phyloP scores from a whole-genome alignment of 2,888 invertebrate species.

The Tanytarsus gracilentus region DNA sequence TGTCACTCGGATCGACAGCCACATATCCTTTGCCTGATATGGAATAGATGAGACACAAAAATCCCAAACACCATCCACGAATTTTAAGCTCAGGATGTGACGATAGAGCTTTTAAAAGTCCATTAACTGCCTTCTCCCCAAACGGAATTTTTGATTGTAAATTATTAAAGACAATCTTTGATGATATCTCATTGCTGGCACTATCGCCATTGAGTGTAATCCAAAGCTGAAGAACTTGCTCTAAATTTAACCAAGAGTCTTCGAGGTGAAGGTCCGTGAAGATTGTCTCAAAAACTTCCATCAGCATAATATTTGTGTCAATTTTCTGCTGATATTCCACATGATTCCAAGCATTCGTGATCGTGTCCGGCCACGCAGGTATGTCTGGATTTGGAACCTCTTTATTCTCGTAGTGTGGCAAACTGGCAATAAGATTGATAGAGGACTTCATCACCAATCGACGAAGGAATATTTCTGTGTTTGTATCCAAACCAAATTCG shows the following conservation, averaged over 20 bases:
- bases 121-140: conserved; percentile 54
- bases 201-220: conserved; percentile 65
- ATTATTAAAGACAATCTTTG: conserved; percentile 43
- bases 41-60: conserved; percentile 60
- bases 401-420: conserved; percentile 40
- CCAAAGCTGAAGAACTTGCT: conserved; percentile 79
- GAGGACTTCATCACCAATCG: conserved; percentile 58
- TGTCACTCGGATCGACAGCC: conserved; percentile 30
- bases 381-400: conserved; percentile 40
- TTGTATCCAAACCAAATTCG: conserved; percentile 68
- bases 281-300: conserved; percentile 58
- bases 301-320: conserved; percentile 52
- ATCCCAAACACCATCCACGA: conserved; percentile 64
- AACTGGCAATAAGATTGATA: conserved; percentile 40
- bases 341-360: conserved; percentile 46
- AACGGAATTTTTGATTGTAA: conserved; percentile 56
- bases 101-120: conserved; percentile 56
- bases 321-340: conserved; percentile 45
- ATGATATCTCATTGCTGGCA: conserved; percentile 45
- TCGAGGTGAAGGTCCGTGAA: conserved; percentile 55
- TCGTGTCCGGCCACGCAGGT: conserved; percentile 43
- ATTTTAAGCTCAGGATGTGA: conserved; percentile 60
- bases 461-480: conserved; percentile 65
- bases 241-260: conserved; percentile 66
- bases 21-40: conserved; percentile 57